A percentile compares a stretch with the other conserved stretches of the same genome.
Evolutionary conservation across 2,113 vertebrate genomes (phyloP).

Genomic region (Gopherus evgoodei): DNA sequence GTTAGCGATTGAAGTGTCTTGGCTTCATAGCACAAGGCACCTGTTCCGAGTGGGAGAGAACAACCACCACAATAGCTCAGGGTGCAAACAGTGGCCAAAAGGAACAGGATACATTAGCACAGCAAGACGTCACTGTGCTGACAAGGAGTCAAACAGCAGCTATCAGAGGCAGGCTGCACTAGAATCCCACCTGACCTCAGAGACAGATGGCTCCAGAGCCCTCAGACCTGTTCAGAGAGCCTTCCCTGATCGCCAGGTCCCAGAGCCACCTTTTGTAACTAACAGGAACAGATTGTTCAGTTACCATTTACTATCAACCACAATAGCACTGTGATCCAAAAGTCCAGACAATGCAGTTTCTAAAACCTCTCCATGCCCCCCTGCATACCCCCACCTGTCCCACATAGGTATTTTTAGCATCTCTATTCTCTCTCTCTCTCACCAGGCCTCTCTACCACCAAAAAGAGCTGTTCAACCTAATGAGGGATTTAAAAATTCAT

Average conservation of each 20-base stretch:
- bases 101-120: not conserved
- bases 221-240: not conserved
- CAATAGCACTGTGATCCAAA: not conserved
- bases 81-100: not conserved
- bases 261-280: accelerated
- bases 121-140: accelerated
- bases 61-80: not conserved
- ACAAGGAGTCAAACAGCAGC: not conserved
- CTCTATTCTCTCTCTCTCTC: not conserved
- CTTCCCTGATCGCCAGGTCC: not conserved
- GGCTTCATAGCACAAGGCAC: not conserved
- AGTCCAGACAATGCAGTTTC: slow-evolving; percentile 9
- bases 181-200: not conserved
- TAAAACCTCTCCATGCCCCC: slow-evolving; percentile 2
- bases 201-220: not conserved
- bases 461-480: slow-evolving; percentile 60
- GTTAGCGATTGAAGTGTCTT: not conserved
- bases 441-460: slow-evolving; percentile 30
- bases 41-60: not conserved
- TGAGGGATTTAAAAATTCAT: slow-evolving; percentile 73
- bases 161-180: not conserved
- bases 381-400: slow-evolving; percentile 42
- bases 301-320: slow-evolving; percentile 19
- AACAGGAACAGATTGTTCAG: not conserved
- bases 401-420: not conserved